Percentiles rank a stretch among this genome's conserved stretches.
Conservation (phyloP, 2,113 vertebrate species). For the Odocoileus virginianus region DNA sequence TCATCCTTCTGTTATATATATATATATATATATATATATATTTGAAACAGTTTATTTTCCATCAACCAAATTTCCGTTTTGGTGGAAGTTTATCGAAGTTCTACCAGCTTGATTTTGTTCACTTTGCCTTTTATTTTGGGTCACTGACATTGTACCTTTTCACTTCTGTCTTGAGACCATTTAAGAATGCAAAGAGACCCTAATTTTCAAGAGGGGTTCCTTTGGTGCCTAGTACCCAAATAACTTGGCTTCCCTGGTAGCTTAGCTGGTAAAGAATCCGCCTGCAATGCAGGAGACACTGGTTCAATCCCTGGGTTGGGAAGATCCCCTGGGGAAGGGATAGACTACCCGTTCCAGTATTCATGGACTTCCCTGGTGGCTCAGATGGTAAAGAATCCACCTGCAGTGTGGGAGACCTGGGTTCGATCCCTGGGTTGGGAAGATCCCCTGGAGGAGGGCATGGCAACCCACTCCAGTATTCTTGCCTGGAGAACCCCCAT, state of each 20-base stretch:
- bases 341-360: not conserved
- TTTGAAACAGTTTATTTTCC: no score
- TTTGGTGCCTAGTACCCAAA: not conserved
- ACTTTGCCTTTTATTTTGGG: conserved; percentile 18
- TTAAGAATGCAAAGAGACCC: not conserved
- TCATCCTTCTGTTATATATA: not conserved
- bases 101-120: not conserved
- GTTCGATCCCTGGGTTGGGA: not conserved
- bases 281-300: not conserved
- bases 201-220: not conserved
- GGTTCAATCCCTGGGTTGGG: not conserved
- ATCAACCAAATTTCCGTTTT: no score
- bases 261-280: not conserved
- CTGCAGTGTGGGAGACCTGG: not conserved
- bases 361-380: not conserved
- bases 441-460: not conserved
- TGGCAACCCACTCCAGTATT: not conserved
- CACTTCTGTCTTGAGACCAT: not conserved
- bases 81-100: no score
- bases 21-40: no score
- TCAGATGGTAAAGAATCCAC: not conserved
- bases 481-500: not conserved
- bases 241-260: not conserved
- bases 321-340: not conserved
- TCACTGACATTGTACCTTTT: not conserved